Conservation (phyloP, 2,113 vertebrate genomes). For the Sander lucioperca region DNA sequence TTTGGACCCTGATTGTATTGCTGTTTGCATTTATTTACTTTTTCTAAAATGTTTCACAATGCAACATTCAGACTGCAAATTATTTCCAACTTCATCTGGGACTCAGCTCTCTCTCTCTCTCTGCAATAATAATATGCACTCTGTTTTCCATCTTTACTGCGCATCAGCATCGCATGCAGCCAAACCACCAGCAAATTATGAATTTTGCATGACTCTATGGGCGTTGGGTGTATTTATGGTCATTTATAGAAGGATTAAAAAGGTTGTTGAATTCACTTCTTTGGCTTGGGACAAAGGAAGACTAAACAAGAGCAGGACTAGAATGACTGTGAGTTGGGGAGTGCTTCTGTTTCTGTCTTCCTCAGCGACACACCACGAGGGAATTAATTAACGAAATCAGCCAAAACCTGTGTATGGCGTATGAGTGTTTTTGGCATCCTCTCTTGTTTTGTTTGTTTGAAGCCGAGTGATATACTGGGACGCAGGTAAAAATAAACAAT, state of each 20-base stretch:
- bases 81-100: too few species aligned
- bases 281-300: background rate
- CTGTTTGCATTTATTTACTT: background rate
- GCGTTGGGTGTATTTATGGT: too few species aligned
- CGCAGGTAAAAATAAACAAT: background rate
- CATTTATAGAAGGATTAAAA: too few species aligned
- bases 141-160: background rate
- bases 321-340: background rate
- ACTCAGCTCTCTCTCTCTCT: too few species aligned
- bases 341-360: constrained; percentile 23
- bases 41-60: background rate
- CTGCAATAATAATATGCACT: background rate
- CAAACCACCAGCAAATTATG: constrained; percentile 1
- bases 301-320: constrained; percentile 8
- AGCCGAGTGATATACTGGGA: too few species aligned
- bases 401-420: constrained; percentile 28
- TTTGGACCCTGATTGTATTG: too few species aligned
- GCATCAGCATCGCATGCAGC: background rate
- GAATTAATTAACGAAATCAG: constrained; percentile 59
- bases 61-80: too few species aligned
- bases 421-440: too few species aligned
- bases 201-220: background rate
- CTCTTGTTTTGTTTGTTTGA: too few species aligned
- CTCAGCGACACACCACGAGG: background rate
- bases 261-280: background rate